Percentiles rank a stretch among this genome's conserved stretches.
Evolutionary conservation across 2,888 invertebrate genomes (phyloP).

Genomic region (Ephialtes manifestator): DNA sequence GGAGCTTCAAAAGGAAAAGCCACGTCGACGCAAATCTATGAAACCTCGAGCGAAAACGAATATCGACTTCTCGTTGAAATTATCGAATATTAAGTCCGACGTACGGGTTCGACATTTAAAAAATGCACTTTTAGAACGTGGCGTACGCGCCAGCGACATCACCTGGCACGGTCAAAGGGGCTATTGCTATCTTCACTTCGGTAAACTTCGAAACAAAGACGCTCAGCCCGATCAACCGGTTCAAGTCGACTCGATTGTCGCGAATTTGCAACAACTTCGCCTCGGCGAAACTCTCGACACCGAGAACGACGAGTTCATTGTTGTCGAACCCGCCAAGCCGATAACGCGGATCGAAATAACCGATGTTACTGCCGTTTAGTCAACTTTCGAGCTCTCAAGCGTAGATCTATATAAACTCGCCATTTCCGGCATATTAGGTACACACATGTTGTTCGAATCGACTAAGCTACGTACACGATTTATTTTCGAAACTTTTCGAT

Average conservation of each 20-base stretch:
- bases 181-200: conserved; percentile 92
- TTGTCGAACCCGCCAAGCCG: conserved; percentile 86
- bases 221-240: conserved; percentile 79
- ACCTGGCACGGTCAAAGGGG: conserved; percentile 89
- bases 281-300: conserved; percentile 78
- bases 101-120: conserved; percentile 92
- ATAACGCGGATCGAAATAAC: conserved; percentile 87
- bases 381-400: conserved; percentile 30
- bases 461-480: conserved; percentile 47
- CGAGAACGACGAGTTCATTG: conserved; percentile 75
- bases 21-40: conserved; percentile 77
- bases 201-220: conserved; percentile 86
- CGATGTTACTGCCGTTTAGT: conserved; percentile 86
- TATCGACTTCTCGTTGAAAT: conserved; percentile 88
- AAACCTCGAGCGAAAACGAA: conserved; percentile 83
- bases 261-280: conserved; percentile 86
- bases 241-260: conserved; percentile 86
- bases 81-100: conserved; percentile 91
- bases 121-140: conserved; percentile 90
- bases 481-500: conserved; percentile 43
- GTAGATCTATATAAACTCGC: conserved; percentile 18
- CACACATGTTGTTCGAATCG: conserved; percentile 20
- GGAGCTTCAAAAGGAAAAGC: conserved; percentile 80
- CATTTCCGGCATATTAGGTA: conserved; percentile 9
- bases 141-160: conserved; percentile 92